Evolutionary conservation across 1,140 invertebrate genomes (phyloP).

Genomic region (Portunus trituberculatus): DNA sequence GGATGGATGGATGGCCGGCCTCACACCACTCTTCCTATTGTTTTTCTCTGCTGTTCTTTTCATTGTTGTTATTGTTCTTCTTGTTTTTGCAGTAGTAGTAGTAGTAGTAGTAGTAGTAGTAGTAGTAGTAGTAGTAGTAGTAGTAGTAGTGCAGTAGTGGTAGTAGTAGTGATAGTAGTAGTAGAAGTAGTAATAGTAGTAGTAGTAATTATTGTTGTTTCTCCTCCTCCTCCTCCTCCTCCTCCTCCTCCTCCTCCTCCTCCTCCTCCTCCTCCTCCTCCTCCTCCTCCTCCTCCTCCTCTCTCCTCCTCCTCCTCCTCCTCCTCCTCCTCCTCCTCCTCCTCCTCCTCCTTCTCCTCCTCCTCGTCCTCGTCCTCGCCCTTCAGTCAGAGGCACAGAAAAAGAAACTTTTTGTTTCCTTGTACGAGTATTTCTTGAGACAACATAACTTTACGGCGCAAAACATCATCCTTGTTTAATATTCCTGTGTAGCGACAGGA

Average conservation of each 20-base stretch:
- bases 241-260: not conserved
- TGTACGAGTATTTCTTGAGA: not conserved
- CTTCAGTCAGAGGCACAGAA: not conserved
- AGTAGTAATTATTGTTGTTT: too few relatives aligned
- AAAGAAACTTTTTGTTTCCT: not conserved
- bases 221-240: not conserved
- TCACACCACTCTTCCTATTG: too few relatives aligned
- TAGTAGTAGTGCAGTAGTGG: too few relatives aligned
- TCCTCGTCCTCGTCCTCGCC: too few relatives aligned
- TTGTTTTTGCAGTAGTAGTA: too few relatives aligned
- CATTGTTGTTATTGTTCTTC: too few relatives aligned
- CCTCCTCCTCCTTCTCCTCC: not conserved
- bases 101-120: too few relatives aligned
- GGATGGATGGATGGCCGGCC: too few relatives aligned
- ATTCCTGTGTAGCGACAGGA: slow-evolving; percentile 1
- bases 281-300: slow-evolving; percentile 14
- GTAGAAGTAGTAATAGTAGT: too few relatives aligned
- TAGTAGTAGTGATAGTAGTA: too few relatives aligned
- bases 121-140: too few relatives aligned
- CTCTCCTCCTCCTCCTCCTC: not conserved
- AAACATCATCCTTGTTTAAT: not conserved
- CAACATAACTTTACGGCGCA: not conserved
- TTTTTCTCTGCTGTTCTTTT: too few relatives aligned
- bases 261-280: not conserved
- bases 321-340: not conserved